Base-by-base conservation (phyloP, 2,888 invertebrate species). In the Diogma glabrata region DNA sequence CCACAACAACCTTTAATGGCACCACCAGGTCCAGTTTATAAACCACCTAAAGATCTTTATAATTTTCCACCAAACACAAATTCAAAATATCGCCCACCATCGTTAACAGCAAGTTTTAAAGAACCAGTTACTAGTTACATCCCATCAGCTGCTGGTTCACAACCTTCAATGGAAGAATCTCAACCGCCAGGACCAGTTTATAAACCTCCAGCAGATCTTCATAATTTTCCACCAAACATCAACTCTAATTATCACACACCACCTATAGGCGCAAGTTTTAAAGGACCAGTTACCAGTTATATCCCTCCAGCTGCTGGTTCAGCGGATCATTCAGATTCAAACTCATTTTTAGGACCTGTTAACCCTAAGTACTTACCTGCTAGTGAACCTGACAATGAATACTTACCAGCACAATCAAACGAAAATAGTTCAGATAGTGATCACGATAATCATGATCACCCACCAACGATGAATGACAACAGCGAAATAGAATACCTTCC, bases 151-250 rank as follows among this genome's bases (percentile, higher is more conserved):
- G 14, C 43, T 20, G 8, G 10, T 14, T 12, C 8, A 28, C 19
- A 38, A 28, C 17, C 33, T 4, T 20, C 40, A 7, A 5, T 14
- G n/a, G 23, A n/a, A 23, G n/a, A 16, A 49, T 3, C 49, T 26
- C 19, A 7, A 22, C 26, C 16, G 6, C 33, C 48, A 5, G 10
- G 24, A 38, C 23, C 23, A 17, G 16, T 8, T 6, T 49, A 49
- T 12, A 10, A 24, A 6, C 51, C 52, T 4, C 60, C 63, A 3
- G 62, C 60, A 47, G 61, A 67, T 56, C 51, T 65, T 0, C 69
- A 67, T 54, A 59, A 66, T 1, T 69, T 69, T 57, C 69, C 69
- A n/a, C 69, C 69, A 1, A 64, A 64, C 40, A 49, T 62, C 1
- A 63, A 65, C 53, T 57, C 63, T 3, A 63, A 63, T n/a, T 70